A percentile compares a stretch with the other conserved stretches of the same genome.
Evolutionary conservation across 1,140 invertebrate genomes (phyloP).

Genomic region (Geopemphigus sp.): DNA sequence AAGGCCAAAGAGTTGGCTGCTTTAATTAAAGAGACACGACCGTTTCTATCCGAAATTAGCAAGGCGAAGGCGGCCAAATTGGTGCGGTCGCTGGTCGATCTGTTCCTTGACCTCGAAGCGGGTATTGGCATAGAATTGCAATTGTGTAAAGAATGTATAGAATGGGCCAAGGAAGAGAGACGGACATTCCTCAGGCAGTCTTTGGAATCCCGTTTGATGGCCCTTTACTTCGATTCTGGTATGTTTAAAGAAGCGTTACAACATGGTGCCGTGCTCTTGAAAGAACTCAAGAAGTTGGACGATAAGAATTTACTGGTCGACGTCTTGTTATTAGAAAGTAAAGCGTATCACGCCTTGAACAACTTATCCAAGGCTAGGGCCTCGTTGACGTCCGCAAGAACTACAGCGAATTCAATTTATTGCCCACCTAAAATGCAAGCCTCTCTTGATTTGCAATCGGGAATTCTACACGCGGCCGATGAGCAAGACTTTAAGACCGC

Average conservation of each 20-base stretch:
- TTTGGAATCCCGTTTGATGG: conserved; percentile 87
- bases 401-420: conserved; percentile 99
- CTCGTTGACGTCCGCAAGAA: conserved; percentile 94
- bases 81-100: conserved; percentile 92
- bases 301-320: conserved; percentile 98
- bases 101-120: conserved; percentile 95
- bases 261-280: conserved; percentile 79
- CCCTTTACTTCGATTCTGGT: conserved; percentile 90
- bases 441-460: conserved; percentile 94
- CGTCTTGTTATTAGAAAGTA: conserved; percentile 94
- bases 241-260: conserved; percentile 83
- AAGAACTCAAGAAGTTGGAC: conserved; percentile 97
- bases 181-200: conserved; percentile 95
- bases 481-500: conserved; percentile 99
- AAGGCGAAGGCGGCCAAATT: conserved; percentile 99
- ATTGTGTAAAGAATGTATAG: conserved; percentile 95
- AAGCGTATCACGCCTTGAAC: conserved; percentile 95
- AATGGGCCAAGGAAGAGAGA: conserved; percentile 98
- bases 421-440: conserved; percentile 98
- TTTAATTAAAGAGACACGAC: conserved; percentile 88
- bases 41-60: conserved; percentile 90
- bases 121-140: conserved; percentile 87
- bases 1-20: conserved; percentile 91
- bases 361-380: conserved; percentile 96
- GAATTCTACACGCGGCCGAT: conserved; percentile 97